Conservation (phyloP, 2,113 vertebrate genomes). For the Mungos mungo region DNA sequence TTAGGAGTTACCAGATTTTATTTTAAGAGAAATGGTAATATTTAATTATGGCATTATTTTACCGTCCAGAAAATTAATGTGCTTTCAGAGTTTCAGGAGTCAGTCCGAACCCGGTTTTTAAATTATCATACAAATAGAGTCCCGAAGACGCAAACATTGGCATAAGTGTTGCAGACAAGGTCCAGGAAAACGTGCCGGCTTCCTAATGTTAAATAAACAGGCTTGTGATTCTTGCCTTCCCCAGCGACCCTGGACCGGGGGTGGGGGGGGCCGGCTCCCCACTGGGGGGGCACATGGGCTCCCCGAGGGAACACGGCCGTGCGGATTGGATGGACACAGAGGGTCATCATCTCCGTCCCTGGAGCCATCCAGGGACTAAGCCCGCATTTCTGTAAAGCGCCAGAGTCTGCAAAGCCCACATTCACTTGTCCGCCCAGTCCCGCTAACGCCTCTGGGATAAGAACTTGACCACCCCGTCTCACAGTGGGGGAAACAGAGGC, state of each 20-base stretch:
- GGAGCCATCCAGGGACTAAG: accelerated
- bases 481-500: neutral
- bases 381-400: accelerated
- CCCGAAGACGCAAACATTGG: constrained; percentile 60
- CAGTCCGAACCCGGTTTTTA: constrained; percentile 39
- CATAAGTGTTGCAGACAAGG: constrained; percentile 3
- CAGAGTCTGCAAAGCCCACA: accelerated
- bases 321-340: accelerated
- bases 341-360: accelerated
- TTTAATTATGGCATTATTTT: constrained; percentile 74
- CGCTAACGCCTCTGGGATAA: accelerated
- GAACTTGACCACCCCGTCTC: accelerated
- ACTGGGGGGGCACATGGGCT: accelerated
- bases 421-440: accelerated
- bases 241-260: neutral
- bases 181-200: neutral
- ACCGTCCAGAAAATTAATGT: constrained; percentile 67
- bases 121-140: constrained; percentile 74
- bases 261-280: accelerated
- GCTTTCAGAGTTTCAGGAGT: constrained; percentile 34
- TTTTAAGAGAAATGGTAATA: constrained; percentile 75
- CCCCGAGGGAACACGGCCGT: accelerated
- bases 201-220: constrained; percentile 40
- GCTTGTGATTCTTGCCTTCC: neutral
- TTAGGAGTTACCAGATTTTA: constrained; percentile 71